These are phyloP conservation scores for Syngnathus acus DNA, from an alignment of 2,797 vertebrate species.

Conservation along the genomic window DNA sequence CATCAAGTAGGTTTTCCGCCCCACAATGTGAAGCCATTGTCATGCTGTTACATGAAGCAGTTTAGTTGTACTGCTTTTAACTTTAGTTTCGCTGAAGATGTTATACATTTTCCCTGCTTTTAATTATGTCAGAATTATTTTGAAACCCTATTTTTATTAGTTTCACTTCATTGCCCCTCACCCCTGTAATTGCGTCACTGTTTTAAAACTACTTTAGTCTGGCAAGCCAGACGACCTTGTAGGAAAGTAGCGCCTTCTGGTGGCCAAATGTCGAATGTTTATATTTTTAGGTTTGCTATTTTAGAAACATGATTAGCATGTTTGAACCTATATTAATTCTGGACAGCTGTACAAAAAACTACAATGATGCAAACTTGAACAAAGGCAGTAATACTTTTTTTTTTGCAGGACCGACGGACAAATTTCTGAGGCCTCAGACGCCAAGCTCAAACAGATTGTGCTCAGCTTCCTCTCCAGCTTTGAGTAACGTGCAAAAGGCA, in stretches of 20 bases:
- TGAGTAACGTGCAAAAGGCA: slow-evolving; percentile 50
- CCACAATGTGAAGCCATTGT: background rate
- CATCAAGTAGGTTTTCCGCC: slow-evolving; percentile 71
- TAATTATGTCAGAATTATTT: no score
- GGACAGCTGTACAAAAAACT: background rate
- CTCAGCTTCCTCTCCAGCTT: slow-evolving; percentile 79
- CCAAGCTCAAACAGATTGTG: slow-evolving; percentile 86
- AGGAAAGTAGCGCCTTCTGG: no score
- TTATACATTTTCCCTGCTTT: no score
- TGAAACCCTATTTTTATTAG: no score
- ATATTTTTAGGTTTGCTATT: background rate
- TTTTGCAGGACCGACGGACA: slow-evolving; percentile 81
- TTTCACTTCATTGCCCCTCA: no score
- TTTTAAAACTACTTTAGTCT: no score
- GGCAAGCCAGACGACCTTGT: no score
- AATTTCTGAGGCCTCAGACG: slow-evolving; percentile 82
- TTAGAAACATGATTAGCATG: background rate
- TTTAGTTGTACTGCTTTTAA: no score
- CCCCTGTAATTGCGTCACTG: no score
- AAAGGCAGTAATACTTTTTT: background rate
- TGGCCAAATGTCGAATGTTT: background rate
- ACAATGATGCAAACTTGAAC: background rate
- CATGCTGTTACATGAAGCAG: no score
- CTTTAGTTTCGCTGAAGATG: no score
- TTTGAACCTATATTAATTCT: background rate